Evolutionary conservation across 37 sponge, comb jelly and placozoan species (phyloP), one percentile per base, ranked within the genome.

Genomic region (Aplysina aerophoba): DNA sequence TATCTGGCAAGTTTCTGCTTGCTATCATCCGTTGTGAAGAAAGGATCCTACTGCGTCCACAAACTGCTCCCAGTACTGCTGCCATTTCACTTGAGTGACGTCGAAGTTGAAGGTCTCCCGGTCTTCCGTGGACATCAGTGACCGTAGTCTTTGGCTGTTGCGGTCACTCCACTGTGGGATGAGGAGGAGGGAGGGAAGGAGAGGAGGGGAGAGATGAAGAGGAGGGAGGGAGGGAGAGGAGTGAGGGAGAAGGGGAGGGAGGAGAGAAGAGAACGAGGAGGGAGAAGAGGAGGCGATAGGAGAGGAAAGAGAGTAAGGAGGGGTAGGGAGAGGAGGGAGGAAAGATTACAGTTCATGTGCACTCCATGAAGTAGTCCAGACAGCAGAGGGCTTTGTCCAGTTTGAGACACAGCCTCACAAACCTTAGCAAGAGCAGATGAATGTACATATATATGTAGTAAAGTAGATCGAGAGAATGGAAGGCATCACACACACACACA

Each of bases 41-140:
- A 79, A 93, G 25, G 83, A 63, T 81, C 93, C 93, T 28, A 88
- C 89, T n/a, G 93, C 96, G 54, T 83, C 24, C 44, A 81, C 79
- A 74, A 68, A 93, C 27, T 22, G 41, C 12, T 64, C 68, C 40
- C 88, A 71, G 86, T 93, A 96, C 5, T 64, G 22, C 31, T 81
- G 21, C 93, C 93, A 96, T 64, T 86, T 61, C 16, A 96, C 35
- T 25, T 88, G 62, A 14, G 27, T 61, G 41, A 90, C 59, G 59
- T 96, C 91, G 73, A 96, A 96, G 59, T 88, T 84, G 73, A 86
- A 96, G 1, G 66, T 68, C 38, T 84, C 21, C 35, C 74, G 56
- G 41, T 96, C 96, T 54, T 89, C 88, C 8, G 78, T 85, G 15
- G 82, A 64, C 89, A 96, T 81, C 71, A 89, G 53, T 0, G 79